phyloP scores from a whole-genome alignment of 1,140 invertebrate genomes.

The Cotesia typhae region DNA sequence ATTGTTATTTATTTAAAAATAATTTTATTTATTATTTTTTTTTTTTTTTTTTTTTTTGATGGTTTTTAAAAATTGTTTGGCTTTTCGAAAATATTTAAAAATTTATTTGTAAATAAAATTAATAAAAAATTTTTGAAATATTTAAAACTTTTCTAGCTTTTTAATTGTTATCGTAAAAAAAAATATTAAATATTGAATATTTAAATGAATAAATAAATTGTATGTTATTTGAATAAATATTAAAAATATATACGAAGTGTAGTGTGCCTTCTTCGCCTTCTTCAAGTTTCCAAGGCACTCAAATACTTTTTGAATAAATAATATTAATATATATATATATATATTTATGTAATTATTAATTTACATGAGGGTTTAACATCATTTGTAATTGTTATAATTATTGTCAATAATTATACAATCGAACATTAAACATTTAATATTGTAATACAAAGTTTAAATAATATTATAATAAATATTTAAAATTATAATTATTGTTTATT shows the following conservation, averaged over 20 bases:
- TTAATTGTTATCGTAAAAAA: background rate
- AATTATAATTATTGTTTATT: too few species aligned
- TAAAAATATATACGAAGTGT: conserved; percentile 44
- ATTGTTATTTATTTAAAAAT: background rate
- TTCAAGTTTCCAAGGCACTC: conserved; percentile 45
- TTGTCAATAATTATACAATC: conserved; percentile 2
- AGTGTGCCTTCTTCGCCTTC: conserved; percentile 59
- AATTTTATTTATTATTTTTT: background rate
- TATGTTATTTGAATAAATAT: conserved; percentile 28
- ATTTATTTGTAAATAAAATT: too few species aligned
- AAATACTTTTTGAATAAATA: conserved; percentile 42
- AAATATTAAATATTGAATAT: background rate
- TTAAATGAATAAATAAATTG: conserved; percentile 21
- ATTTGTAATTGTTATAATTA: background rate
- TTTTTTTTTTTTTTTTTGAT: background rate
- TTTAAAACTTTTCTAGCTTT: background rate
- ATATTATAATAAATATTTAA: too few species aligned
- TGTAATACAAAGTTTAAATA: too few species aligned
- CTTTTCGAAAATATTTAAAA: too few species aligned
- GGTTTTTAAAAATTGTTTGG: too few species aligned
- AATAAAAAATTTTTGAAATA: too few species aligned
- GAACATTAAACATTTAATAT: too few species aligned
- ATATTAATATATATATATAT: background rate
- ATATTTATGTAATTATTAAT: background rate
- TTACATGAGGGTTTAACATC: conserved; percentile 20